Percentiles rank a stretch among this genome's conserved stretches.
phyloP scores from a whole-genome alignment of 2,797 vertebrate species.

The Rhincodon typus region DNA sequence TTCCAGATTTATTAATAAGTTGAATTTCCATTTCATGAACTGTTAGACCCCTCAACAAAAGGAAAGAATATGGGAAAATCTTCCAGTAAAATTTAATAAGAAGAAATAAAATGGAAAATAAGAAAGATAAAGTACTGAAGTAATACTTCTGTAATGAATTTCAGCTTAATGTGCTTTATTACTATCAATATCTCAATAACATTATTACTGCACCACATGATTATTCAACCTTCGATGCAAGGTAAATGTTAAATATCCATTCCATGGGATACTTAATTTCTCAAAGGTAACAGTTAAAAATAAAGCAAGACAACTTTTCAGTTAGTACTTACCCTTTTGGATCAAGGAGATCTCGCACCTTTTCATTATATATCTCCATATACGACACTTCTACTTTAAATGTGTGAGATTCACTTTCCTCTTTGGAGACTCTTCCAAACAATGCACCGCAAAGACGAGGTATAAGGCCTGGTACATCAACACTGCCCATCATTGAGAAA shows the following conservation, averaged over 20 bases:
- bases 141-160: not conserved
- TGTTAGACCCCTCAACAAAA: too few species aligned
- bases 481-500: slow-evolving; percentile 98
- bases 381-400: slow-evolving; percentile 97
- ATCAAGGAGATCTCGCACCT: slow-evolving; percentile 91
- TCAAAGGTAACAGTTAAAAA: not conserved
- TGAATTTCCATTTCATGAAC: too few species aligned
- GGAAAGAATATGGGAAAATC: too few species aligned
- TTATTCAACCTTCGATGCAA: not conserved
- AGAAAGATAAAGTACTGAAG: not conserved
- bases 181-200: not conserved
- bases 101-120: not conserved
- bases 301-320: not conserved
- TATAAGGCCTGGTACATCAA: slow-evolving; percentile 89
- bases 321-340: slow-evolving; percentile 84
- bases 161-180: not conserved
- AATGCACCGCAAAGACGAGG: slow-evolving; percentile 91
- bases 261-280: not conserved
- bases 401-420: slow-evolving; percentile 74
- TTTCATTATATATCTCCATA: slow-evolving; percentile 99
- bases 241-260: not conserved
- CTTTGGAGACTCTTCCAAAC: slow-evolving; percentile 81
- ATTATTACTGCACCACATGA: not conserved
- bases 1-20: too few species aligned
- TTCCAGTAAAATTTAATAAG: not conserved